Percentiles rank a stretch among this genome's conserved stretches.
These are phyloP conservation scores for Rhamnusium bicolor DNA, from an alignment of 2,888 invertebrate genomes.

Conservation along the genomic window DNA sequence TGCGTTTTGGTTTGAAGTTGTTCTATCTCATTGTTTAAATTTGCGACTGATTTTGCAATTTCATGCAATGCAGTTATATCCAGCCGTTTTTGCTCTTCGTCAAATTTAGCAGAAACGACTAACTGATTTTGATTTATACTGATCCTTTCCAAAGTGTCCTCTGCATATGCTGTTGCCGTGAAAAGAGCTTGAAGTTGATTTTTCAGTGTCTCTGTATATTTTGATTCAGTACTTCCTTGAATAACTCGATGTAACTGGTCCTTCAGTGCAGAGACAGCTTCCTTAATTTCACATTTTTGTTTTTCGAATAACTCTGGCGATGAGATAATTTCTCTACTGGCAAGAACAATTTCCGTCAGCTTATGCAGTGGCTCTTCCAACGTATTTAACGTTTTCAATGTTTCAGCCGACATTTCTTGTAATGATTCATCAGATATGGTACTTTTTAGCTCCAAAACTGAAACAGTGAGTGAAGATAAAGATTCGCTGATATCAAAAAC, in stretches of 20 bases:
- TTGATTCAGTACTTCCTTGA: conserved; percentile 2
- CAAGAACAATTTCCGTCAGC: conserved; percentile 32
- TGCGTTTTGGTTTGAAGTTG: conserved; percentile 26
- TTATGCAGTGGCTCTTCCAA: conserved; percentile 41
- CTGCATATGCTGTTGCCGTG: too few species aligned
- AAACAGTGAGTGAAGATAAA: neutral
- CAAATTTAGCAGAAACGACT: too few species aligned
- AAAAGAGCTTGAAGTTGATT: too few species aligned
- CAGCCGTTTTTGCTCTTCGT: neutral
- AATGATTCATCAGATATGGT: neutral
- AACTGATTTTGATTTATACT: too few species aligned
- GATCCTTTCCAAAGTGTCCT: too few species aligned
- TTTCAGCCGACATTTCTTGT: conserved; percentile 34
- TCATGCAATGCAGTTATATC: neutral
- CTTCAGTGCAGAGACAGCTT: conserved; percentile 34
- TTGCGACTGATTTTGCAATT: conserved; percentile 24
- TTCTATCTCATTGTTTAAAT: conserved; percentile 40
- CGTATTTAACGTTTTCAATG: conserved; percentile 21
- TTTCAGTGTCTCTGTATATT: conserved; percentile 14
- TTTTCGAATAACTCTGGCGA: conserved; percentile 43
- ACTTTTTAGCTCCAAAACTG: neutral
- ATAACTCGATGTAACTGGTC: conserved; percentile 19
- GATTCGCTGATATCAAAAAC: conserved; percentile 46
- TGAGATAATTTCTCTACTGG: conserved; percentile 13
- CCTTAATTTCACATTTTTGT: conserved; percentile 46